Evolutionary conservation across 30 jellyfish, hydroid and myxozoan genomes (phyloP), one percentile per base, ranked within the genome.

Genomic region (Mastigias papua): DNA sequence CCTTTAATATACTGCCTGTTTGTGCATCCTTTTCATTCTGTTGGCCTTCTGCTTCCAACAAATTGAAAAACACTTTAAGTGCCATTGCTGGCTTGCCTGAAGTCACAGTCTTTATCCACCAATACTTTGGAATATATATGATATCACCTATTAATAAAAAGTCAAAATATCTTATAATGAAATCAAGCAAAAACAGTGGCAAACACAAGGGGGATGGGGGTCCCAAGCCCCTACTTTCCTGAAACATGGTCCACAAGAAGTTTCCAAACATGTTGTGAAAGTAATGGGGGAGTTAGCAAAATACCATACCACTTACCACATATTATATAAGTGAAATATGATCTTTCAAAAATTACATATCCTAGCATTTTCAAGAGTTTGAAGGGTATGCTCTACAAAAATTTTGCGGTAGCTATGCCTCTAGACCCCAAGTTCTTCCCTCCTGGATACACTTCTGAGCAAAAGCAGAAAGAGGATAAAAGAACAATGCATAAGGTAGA

Each of bases 51-150:
- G 5, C 35, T 20, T 22, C 26, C 4, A 22, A 60, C 37, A 37
- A 46, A 48, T 91, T 58, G 80, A 91, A 80, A 35, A 74, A 80
- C 31, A 91, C 66, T 46, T 91, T 78, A 21, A 91, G 26, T 48
- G 68, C 89, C 30, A 50, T 29, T 22, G 54, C 79, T 61, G 50
- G 82, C 15, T 67, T 37, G 6, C 60, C 72, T 23, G 93, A 21
- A 9, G 92, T 11, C 33, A 61, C 67, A 21, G 58, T 19, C 21
- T 91, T 90, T 33, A 51, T 83, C 97, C 97, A 91, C 89, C 86
- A 78, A 57, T 80, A 65, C 27, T 71, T 78, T 31, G 97, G 97
- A 13, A 91, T 74, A 73, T 91, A 91, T 1, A 91, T 37, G 13
- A 91, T 42, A 66, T 91, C 95, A 30, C 97, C 97, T 91, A 23